phyloP scores from a whole-genome alignment of 2,797 vertebrate genomes.

The Pantherophis vulpinus region DNA sequence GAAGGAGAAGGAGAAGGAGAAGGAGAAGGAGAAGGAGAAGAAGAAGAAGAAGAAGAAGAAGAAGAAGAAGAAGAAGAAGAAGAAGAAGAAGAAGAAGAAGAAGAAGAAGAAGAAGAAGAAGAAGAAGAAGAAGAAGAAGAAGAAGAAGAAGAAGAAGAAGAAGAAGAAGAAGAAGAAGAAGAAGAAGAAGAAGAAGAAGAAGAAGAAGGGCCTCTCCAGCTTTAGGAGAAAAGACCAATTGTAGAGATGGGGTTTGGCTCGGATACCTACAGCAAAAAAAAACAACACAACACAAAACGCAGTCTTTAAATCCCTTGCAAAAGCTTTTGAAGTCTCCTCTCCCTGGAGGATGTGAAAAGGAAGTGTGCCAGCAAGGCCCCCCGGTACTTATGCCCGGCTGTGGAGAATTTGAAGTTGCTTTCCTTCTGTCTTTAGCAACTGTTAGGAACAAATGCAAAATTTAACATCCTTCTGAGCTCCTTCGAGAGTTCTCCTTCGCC shows the following conservation, averaged over 20 bases:
- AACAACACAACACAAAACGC: conserved; percentile 9
- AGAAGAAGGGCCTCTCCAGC: conserved; percentile 33
- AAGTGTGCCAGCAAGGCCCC: neutral
- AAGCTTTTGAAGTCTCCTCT: conserved; percentile 49
- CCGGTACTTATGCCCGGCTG: neutral
- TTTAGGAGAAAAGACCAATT: conserved; percentile 47
- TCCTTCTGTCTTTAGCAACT: conserved; percentile 2
- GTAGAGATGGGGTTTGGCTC: neutral
- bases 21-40: accelerated
- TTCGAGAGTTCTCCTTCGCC: conserved; percentile 42
- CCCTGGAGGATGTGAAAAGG: conserved; percentile 28
- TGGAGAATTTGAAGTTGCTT: neutral
- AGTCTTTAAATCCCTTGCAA: conserved; percentile 49
- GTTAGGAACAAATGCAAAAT: conserved; percentile 27
- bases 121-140: too few species aligned
- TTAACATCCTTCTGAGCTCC: neutral
- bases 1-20: neutral
- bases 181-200: neutral
- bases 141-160: too few species aligned
- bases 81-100: too few species aligned
- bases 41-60: neutral
- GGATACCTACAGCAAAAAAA: neutral
- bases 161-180: too few species aligned
- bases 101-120: too few species aligned
- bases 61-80: too few species aligned